phyloP scores from a whole-genome alignment of 2,113 vertebrate genomes.

The Planiliza haematocheilus region DNA sequence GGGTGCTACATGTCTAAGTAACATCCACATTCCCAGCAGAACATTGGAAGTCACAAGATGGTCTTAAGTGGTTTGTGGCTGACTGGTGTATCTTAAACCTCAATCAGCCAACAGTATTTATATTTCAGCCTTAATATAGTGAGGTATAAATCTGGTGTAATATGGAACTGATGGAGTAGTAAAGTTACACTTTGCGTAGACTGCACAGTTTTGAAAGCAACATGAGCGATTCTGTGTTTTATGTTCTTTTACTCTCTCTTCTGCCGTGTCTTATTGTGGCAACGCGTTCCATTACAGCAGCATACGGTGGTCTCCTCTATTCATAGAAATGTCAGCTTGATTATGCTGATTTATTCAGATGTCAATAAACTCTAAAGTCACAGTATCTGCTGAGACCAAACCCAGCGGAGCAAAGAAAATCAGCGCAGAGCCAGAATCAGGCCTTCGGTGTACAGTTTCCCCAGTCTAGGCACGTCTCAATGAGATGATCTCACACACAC shows the following conservation, averaged over 20 bases:
- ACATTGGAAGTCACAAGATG: too few species aligned
- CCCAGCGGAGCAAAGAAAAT: constrained; percentile 28
- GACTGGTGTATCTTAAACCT: too few species aligned
- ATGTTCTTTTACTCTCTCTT: not conserved
- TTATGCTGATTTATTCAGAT: constrained; percentile 70
- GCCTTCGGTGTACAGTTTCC: constrained; percentile 28
- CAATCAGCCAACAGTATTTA: too few species aligned
- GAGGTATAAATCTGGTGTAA: too few species aligned
- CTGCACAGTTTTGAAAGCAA: too few species aligned
- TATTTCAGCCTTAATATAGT: too few species aligned
- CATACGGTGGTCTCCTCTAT: constrained; percentile 22
- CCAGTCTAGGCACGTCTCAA: constrained; percentile 63
- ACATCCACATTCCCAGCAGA: too few species aligned
- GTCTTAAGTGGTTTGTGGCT: too few species aligned
- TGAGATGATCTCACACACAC: constrained; percentile 67
- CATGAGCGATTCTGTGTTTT: too few species aligned
- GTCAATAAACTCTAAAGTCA: constrained; percentile 68
- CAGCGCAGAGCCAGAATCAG: constrained; percentile 44
- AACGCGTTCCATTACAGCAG: constrained; percentile 17
- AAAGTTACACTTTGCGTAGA: too few species aligned
- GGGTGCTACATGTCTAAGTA: too few species aligned
- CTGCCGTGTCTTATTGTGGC: not conserved
- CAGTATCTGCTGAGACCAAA: constrained; percentile 51
- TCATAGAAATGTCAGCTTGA: constrained; percentile 55
- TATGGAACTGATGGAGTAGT: too few species aligned